Conservation (phyloP, 2,113 vertebrate species). For the Ptyas mucosa region DNA sequence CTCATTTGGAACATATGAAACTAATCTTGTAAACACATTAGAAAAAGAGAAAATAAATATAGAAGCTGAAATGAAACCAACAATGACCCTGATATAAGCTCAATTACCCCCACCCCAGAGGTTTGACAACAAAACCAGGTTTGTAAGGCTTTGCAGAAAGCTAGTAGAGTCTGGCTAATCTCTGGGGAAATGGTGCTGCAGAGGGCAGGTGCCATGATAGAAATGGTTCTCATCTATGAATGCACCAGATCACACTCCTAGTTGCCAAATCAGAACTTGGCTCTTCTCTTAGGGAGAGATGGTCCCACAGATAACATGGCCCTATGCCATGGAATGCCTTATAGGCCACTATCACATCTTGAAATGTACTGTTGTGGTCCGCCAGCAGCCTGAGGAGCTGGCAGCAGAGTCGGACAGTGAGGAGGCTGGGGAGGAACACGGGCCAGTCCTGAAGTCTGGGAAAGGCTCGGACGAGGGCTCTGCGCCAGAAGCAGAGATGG, state of each 20-base stretch:
- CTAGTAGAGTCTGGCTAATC: background rate
- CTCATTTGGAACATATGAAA: background rate
- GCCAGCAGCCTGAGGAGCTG: too few species aligned
- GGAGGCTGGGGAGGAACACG: too few species aligned
- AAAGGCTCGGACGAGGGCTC: too few species aligned
- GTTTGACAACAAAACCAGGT: background rate
- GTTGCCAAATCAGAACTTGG: background rate
- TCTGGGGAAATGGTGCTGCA: background rate
- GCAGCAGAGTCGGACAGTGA: too few species aligned
- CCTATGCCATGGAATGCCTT: background rate
- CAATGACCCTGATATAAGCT: background rate
- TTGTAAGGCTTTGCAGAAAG: background rate
- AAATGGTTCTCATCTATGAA: background rate
- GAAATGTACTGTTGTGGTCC: background rate
- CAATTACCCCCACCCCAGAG: background rate
- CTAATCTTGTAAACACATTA: background rate
- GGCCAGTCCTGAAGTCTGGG: too few species aligned
- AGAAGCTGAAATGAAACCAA: background rate
- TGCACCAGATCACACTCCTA: background rate
- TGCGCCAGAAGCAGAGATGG: too few species aligned
- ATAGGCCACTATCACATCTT: background rate
- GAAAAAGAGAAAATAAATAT: background rate
- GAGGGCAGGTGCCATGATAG: background rate
- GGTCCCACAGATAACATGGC: background rate
- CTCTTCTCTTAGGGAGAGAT: background rate